Base-by-base conservation (phyloP, 2,888 invertebrate genomes). In the Cosmia pyralina region DNA sequence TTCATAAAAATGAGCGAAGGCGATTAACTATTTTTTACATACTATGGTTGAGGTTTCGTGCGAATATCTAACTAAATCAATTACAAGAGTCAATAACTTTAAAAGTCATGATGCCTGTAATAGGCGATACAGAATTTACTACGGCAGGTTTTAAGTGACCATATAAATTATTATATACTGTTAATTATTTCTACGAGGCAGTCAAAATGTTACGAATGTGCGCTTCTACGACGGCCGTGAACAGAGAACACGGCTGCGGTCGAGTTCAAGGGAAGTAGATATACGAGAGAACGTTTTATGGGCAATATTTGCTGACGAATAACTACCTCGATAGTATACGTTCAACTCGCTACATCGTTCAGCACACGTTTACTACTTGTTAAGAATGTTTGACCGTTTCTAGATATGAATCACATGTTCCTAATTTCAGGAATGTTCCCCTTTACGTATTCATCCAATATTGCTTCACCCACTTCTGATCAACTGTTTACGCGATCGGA, bases 251-350 rank as follows among this genome's bases (percentile, higher is more conserved):
- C 67, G 73, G 64, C 46, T 77, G 85, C 87, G 90, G 90, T 88
- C 88, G 89, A 89, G 91, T 90, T 91, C 91, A 91, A 91, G 90
- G 90, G 82, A 86, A 88, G 82, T 79, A 82, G 77, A 83, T 73
- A 83, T 73, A 75, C 81, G 73, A 81, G 77, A 82, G 79, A 83
- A 76, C 72, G 75, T 84, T 85, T 80, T 79, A 85, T 77, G 70
- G 75, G 60, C 73, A 81, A 79, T 82, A 81, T 83, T 81, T 81
- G 75, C 81, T 72, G 81, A 75, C 72, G 58, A 82, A 84, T 76
- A 79, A 82, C 72, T 77, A 81, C 76, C 77, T 69, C 72, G 60
- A 78, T 71, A 76, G 78, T 75, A 59, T 67, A 69, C 60, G 72
- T 76, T 59, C 55, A 53, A 75, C 70, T 73, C 73, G 72, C 65